Evolutionary conservation across 2,797 vertebrate genomes (phyloP).

Genomic region (Odontamblyopus rebecca): DNA sequence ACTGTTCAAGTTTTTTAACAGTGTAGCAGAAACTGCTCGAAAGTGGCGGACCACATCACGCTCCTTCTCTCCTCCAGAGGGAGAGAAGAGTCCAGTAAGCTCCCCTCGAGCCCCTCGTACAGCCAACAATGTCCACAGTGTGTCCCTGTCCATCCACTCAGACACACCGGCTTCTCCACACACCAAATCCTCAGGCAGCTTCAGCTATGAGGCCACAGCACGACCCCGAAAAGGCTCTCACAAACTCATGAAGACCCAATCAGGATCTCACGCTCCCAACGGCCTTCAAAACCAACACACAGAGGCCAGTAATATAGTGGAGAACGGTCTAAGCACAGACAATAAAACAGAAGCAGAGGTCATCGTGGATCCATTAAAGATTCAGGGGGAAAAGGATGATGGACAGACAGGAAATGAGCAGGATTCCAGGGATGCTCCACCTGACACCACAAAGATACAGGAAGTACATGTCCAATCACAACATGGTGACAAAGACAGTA

Average conservation of each 20-base stretch:
- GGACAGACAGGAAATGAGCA: conserved; percentile 69
- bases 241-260: conserved; percentile 65
- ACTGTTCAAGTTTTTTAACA: conserved; percentile 87
- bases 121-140: conserved; percentile 58
- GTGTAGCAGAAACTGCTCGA: conserved; percentile 82
- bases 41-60: conserved; percentile 85
- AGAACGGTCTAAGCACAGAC: conserved; percentile 61
- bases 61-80: conserved; percentile 80
- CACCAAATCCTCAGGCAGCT: conserved; percentile 47
- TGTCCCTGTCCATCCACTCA: conserved; percentile 62
- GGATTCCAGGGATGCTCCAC: conserved; percentile 71
- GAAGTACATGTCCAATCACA: conserved; percentile 64
- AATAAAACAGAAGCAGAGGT: conserved; percentile 42
- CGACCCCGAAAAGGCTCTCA: conserved; percentile 66
- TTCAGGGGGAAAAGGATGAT: conserved; percentile 55
- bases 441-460: conserved; percentile 56
- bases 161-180: conserved; percentile 52
- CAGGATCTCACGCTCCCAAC: conserved; percentile 58
- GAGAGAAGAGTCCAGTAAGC: conserved; percentile 70
- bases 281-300: conserved; percentile 52
- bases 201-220: conserved; percentile 30
- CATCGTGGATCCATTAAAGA: conserved; percentile 41
- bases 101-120: conserved; percentile 54
- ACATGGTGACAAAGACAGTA: conserved; percentile 67
- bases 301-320: conserved; percentile 53